A percentile compares a stretch with the other conserved stretches of the same genome.
phyloP scores from a whole-genome alignment of 2,113 vertebrate species.

The Peromyscus polionotus region DNA sequence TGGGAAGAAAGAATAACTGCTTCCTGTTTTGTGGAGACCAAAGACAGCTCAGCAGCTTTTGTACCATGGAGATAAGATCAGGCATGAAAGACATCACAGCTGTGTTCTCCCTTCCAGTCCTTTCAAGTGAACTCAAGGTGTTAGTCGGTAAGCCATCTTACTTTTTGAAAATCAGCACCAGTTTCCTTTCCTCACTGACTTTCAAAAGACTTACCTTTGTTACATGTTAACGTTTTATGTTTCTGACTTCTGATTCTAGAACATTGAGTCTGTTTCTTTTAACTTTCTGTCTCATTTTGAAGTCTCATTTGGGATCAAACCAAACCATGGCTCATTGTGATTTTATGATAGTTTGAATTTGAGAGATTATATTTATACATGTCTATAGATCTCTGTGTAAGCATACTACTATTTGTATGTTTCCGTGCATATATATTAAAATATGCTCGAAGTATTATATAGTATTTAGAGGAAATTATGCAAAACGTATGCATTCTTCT shows the following conservation, averaged over 20 bases:
- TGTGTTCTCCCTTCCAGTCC: not conserved
- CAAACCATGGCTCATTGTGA: not conserved
- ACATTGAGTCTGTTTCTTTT: conserved; percentile 12
- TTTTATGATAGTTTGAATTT: conserved; percentile 54
- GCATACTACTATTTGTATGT: not conserved
- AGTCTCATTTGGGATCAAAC: not conserved
- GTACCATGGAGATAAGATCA: not conserved
- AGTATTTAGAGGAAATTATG: conserved; percentile 1
- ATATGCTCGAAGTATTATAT: not conserved
- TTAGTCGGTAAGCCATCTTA: not conserved
- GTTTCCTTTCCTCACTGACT: not conserved
- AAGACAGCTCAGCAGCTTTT: not conserved
- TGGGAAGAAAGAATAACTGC: not conserved
- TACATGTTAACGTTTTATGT: conserved; percentile 10
- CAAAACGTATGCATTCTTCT: not conserved
- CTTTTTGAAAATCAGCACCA: conserved; percentile 7
- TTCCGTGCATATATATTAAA: not conserved
- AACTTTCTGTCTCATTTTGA: not conserved
- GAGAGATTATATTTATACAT: not conserved
- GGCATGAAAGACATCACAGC: not conserved
- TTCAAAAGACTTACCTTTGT: not conserved
- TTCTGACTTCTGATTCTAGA: conserved; percentile 18
- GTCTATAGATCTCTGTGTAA: not conserved
- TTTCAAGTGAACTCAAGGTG: conserved; percentile 34
- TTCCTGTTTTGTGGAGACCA: conserved; percentile 19